Evolutionary conservation across 2,797 vertebrate species (phyloP).

Genomic region (Sebastes itinus): DNA sequence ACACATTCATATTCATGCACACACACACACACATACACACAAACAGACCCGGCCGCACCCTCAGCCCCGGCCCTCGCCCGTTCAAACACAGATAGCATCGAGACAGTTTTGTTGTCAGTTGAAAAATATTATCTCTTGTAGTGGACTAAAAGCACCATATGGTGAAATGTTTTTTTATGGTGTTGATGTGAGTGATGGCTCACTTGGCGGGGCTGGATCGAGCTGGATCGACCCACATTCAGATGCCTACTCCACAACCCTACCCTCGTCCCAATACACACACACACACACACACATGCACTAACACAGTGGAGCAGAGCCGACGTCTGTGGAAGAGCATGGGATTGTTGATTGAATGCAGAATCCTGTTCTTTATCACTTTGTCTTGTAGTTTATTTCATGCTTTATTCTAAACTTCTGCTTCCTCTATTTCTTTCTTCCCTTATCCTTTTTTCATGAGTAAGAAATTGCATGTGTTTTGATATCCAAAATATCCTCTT

Average conservation of each 20-base stretch:
- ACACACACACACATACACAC: constrained; percentile 9
- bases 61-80: constrained; percentile 22
- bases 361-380: constrained; percentile 52
- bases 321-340: constrained; percentile 20
- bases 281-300: constrained; percentile 12
- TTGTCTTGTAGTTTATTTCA: constrained; percentile 34
- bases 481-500: background rate
- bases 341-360: constrained; percentile 52
- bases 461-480: constrained; percentile 15
- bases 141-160: constrained; percentile 84
- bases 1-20: constrained; percentile 16
- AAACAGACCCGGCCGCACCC: constrained; percentile 6
- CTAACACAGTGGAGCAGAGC: constrained; percentile 25
- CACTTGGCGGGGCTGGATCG: constrained; percentile 77
- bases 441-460: background rate
- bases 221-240: constrained; percentile 82
- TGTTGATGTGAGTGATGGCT: constrained; percentile 84
- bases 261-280: constrained; percentile 25
- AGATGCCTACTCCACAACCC: constrained; percentile 61
- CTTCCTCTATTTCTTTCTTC: background rate
- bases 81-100: constrained; percentile 74
- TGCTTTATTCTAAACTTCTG: background rate
- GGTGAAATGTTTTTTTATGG: constrained; percentile 80
- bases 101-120: constrained; percentile 82
- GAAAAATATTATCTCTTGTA: constrained; percentile 82